Conservation (phyloP, 2,888 invertebrate genomes). For the Coleophora flavipennella region DNA sequence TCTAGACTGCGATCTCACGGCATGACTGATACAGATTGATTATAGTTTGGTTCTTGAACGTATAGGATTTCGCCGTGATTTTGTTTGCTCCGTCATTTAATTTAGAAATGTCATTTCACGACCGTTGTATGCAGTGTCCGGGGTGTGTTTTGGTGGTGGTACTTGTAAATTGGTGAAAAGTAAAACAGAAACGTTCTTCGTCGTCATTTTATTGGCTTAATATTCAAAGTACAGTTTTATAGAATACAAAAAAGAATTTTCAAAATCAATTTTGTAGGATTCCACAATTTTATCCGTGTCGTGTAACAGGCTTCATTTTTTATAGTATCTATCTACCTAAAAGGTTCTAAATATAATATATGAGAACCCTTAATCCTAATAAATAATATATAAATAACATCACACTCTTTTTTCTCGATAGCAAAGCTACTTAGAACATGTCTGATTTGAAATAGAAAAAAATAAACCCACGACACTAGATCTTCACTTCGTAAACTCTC, state of each 20-base stretch:
- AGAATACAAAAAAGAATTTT: constrained; percentile 44
- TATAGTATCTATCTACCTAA: constrained; percentile 31
- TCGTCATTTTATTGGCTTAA: constrained; percentile 53
- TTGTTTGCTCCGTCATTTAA: too few species aligned
- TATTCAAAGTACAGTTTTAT: constrained; percentile 47
- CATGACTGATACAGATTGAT: too few species aligned
- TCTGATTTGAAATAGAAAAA: not conserved
- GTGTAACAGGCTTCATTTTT: constrained; percentile 18
- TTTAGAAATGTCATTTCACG: too few species aligned
- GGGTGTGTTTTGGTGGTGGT: too few species aligned
- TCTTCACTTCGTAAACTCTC: too few species aligned
- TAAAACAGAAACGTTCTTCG: constrained; percentile 1
- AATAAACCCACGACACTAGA: too few species aligned
- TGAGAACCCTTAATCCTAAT: constrained; percentile 19
- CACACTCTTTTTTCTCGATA: constrained; percentile 25
- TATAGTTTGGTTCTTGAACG: too few species aligned
- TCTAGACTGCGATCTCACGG: too few species aligned
- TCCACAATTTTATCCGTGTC: constrained; percentile 17
- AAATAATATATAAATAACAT: constrained; percentile 25
- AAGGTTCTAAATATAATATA: constrained; percentile 18
- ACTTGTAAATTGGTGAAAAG: not conserved
- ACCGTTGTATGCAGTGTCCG: too few species aligned
- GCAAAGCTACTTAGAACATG: constrained; percentile 12
- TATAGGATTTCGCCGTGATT: too few species aligned
- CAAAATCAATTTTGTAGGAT: constrained; percentile 24